Base-by-base conservation (phyloP, 2,888 invertebrate species). In the Leptopilina syphax region DNA sequence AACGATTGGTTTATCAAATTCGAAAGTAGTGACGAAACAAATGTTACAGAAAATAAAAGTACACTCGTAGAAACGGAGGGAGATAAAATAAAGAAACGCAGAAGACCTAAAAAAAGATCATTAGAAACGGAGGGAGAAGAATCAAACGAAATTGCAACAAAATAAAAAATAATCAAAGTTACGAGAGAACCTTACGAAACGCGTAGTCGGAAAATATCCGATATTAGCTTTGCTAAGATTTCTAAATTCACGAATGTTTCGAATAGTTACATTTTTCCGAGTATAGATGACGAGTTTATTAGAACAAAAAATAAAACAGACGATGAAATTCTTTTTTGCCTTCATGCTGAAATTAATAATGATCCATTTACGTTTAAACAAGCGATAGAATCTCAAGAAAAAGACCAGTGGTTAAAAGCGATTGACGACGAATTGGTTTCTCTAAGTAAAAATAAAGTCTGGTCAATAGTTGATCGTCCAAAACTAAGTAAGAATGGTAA, bases 1-100 rank as follows among this genome's bases (percentile, higher is more conserved):
- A 80, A 76, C 44, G 77, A 81, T 27, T 79, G 77, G 81, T 79
- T 77, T 18, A 13, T 73, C 8, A 54, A n/a, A 13, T 63, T 67
- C 18, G 65, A 47, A n/a, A 4, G 4, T 4, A 34, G 34, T 34
- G 76, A 66, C 12, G 41, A 65, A 50, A 57, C 65, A 3, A 27
- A 66, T 44, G 1, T 4, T 8, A 12, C 24, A 1, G 13, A 18
- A 13, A 44, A 50, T 63, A 3, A 13, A 54, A 4, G 54, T 4
- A 1, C 12, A 44, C 1, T 34, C 0, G 60, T 24, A 7, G n/a
- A 78, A 78, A 63, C 65, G 68, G 67, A 77, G 67, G 77, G 77
- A 78, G 78, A 34, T 13, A 44, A 34, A 12, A 57, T 44, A 78
- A 34, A 63, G 9, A 41, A 66, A 50, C 65, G 77, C 13, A 54